These are phyloP conservation scores for Augochlora pura DNA, from an alignment of 1,140 invertebrate genomes.

Conservation along the genomic window DNA sequence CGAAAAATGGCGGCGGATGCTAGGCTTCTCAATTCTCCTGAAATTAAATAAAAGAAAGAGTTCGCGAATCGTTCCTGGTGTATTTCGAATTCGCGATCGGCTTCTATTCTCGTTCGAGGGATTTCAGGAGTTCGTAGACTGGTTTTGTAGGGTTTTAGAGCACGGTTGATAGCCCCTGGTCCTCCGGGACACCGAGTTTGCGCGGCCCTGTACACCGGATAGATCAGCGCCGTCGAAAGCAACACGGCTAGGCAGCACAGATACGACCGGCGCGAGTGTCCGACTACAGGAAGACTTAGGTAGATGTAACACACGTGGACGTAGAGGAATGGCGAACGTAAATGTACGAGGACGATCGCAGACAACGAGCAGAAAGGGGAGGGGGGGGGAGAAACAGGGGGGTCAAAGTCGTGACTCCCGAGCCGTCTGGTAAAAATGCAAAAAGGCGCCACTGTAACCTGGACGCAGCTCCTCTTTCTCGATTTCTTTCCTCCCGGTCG, in stretches of 20 bases:
- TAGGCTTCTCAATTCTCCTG: too few species aligned
- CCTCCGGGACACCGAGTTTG: not conserved
- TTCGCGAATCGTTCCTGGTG: too few species aligned
- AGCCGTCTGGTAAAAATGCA: conserved; percentile 65
- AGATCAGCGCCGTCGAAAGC: not conserved
- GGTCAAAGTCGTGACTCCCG: conserved; percentile 67
- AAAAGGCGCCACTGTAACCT: conserved; percentile 68
- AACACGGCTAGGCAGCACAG: conserved; percentile 22
- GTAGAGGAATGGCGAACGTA: conserved; percentile 53
- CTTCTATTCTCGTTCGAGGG: too few species aligned
- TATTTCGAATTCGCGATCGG: too few species aligned
- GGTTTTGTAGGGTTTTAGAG: too few species aligned
- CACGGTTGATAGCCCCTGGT: not conserved
- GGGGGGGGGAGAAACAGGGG: conserved; percentile 48
- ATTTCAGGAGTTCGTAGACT: too few species aligned
- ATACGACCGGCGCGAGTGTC: conserved; percentile 20
- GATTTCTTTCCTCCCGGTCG: conserved; percentile 44
- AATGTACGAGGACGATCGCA: conserved; percentile 57
- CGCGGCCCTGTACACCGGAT: not conserved
- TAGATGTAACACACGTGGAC: conserved; percentile 51
- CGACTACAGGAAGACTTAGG: conserved; percentile 30
- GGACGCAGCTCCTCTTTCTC: conserved; percentile 47
- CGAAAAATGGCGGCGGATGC: too few species aligned
- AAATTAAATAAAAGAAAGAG: too few species aligned
- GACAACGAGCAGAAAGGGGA: conserved; percentile 36